These are phyloP conservation scores for Labeo calbasu DNA, from an alignment of 2,797 vertebrate genomes.

Conservation along the genomic window DNA sequence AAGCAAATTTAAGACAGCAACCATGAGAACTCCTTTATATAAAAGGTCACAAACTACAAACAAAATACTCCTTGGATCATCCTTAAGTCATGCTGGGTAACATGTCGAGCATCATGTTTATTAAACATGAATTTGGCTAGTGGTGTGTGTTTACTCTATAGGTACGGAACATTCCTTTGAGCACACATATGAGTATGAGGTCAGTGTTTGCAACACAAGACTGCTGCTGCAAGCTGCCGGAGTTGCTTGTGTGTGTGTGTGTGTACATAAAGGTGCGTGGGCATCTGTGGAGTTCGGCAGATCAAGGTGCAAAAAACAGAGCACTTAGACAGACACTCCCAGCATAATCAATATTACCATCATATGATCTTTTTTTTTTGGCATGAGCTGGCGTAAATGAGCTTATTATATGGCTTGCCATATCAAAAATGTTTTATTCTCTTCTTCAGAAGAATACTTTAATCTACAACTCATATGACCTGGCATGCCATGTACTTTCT, in stretches of 20 bases:
- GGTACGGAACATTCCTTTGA: not conserved
- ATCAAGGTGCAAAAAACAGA: slow-evolving; percentile 11
- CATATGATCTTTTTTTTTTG: not conserved
- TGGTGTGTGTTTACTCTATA: not conserved
- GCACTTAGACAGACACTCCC: slow-evolving; percentile 10
- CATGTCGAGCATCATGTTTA: not conserved
- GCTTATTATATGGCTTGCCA: not conserved
- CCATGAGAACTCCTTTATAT: not conserved
- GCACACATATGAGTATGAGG: too few relatives aligned
- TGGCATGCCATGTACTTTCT: not conserved
- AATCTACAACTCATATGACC: not conserved
- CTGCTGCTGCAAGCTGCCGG: not conserved
- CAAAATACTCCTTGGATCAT: not conserved
- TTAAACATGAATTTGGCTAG: not conserved
- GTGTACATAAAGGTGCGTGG: not conserved
- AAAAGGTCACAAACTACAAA: not conserved
- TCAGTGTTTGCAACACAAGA: too few relatives aligned
- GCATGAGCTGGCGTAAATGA: not conserved
- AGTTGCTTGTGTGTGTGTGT: not conserved
- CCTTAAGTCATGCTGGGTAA: not conserved
- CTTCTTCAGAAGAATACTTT: not conserved
- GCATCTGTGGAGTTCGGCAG: not conserved
- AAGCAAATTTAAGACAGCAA: not conserved
- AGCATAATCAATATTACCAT: not conserved
- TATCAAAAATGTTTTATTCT: not conserved